phyloP scores from a whole-genome alignment of 2,797 vertebrate genomes.

The Adelosebastes latens region DNA sequence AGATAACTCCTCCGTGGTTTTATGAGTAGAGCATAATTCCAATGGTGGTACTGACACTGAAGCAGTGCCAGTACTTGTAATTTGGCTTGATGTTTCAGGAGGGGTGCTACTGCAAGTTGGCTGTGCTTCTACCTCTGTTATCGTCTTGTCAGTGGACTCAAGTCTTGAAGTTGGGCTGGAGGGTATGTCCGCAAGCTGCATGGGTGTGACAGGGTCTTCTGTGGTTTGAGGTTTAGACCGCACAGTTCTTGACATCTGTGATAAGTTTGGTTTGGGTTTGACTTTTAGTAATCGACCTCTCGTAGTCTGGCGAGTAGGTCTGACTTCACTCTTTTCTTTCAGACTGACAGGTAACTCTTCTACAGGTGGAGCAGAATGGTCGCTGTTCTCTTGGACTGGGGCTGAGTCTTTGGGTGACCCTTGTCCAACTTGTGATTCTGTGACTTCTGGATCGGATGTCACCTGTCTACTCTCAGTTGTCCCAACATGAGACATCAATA shows the following conservation, averaged over 20 bases:
- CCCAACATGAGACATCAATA: background rate
- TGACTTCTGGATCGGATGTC: background rate
- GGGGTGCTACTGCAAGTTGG: background rate
- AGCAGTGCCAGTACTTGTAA: background rate
- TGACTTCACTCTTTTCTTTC: background rate
- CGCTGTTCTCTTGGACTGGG: background rate
- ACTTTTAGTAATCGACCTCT: conserved; percentile 18
- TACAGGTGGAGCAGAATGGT: background rate
- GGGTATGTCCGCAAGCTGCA: background rate
- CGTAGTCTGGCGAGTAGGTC: background rate
- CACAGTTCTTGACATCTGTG: conserved; percentile 20
- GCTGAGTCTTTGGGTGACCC: background rate
- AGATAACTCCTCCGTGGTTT: background rate
- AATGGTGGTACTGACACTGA: background rate
- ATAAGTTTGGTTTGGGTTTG: conserved; percentile 51
- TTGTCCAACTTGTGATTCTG: background rate
- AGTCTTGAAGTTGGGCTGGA: background rate
- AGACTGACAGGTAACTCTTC: conserved; percentile 11
- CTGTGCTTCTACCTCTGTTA: conserved; percentile 1
- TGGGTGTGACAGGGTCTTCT: background rate
- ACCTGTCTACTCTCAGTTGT: background rate
- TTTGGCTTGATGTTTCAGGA: background rate
- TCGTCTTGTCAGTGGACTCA: background rate
- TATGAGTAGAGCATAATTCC: background rate
- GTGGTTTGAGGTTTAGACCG: conserved; percentile 14